phyloP scores from a whole-genome alignment of 2,797 vertebrate species.

The Psittacula derbiana region DNA sequence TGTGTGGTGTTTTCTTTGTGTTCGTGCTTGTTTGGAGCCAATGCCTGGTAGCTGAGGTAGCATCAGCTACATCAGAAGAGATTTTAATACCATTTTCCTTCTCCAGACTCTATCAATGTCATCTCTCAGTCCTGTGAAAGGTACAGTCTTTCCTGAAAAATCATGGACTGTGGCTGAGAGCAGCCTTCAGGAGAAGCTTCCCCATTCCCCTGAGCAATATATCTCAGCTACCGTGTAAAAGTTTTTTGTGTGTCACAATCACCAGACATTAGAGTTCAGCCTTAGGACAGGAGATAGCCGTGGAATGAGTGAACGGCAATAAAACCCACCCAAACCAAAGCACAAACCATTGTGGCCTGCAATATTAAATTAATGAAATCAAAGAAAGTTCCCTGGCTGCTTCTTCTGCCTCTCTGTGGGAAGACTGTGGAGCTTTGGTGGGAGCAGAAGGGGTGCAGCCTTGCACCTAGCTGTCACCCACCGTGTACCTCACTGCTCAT shows the following conservation, averaged over 20 bases:
- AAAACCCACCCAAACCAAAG: background rate
- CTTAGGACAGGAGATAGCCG: background rate
- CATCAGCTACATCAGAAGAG: background rate
- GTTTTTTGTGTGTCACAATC: background rate
- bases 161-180: background rate
- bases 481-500: background rate
- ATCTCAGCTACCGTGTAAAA: background rate
- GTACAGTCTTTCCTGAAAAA: background rate
- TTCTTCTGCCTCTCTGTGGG: background rate
- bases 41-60: background rate
- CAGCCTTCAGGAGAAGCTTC: background rate
- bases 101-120: background rate
- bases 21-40: background rate
- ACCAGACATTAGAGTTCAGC: background rate
- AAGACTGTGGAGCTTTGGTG: background rate
- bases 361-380: background rate
- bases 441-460: background rate
- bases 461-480: background rate
- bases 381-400: background rate
- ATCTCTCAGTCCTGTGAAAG: background rate
- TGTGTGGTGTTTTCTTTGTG: background rate
- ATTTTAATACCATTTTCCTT: background rate
- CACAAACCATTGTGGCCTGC: background rate
- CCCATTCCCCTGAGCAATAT: accelerated
- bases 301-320: background rate